phyloP scores from a whole-genome alignment of 2,888 invertebrate genomes.

The Achlya flavicornis region DNA sequence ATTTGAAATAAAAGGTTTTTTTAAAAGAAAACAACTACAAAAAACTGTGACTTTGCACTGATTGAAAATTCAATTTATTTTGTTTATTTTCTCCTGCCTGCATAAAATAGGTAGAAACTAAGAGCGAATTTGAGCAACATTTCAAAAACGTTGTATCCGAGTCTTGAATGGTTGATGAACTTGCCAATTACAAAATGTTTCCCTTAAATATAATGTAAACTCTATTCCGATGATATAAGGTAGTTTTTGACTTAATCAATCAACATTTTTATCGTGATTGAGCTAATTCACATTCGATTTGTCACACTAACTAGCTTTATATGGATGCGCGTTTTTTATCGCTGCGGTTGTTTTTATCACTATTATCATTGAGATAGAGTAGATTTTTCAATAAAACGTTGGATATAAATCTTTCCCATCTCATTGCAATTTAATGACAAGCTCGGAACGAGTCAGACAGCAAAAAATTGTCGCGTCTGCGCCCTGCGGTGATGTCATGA shows the following conservation, averaged over 20 bases:
- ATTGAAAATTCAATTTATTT: no score
- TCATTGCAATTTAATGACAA: slow-evolving; percentile 58
- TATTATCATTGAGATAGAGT: slow-evolving; percentile 27
- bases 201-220: background rate
- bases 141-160: no score
- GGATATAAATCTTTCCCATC: slow-evolving; percentile 29
- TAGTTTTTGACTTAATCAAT: slow-evolving; percentile 30
- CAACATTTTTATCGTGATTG: slow-evolving; percentile 30
- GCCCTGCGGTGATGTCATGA: slow-evolving; percentile 48
- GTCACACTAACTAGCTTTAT: slow-evolving; percentile 47
- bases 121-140: no score
- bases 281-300: slow-evolving; percentile 58
- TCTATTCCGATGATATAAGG: slow-evolving; percentile 4
- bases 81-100: no score
- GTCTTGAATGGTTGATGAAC: background rate
- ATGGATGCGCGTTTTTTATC: slow-evolving; percentile 26
- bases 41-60: no score
- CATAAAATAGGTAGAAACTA: no score
- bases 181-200: background rate
- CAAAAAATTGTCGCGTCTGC: slow-evolving; percentile 61
- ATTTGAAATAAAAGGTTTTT: background rate
- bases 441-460: slow-evolving; percentile 42
- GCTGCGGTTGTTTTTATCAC: slow-evolving; percentile 18
- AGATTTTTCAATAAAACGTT: slow-evolving; percentile 29
- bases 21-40: no score